A percentile compares a stretch with the other conserved stretches of the same genome.
Evolutionary conservation across 2,888 invertebrate genomes (phyloP).

Genomic region (Limnephilus marmoratus): DNA sequence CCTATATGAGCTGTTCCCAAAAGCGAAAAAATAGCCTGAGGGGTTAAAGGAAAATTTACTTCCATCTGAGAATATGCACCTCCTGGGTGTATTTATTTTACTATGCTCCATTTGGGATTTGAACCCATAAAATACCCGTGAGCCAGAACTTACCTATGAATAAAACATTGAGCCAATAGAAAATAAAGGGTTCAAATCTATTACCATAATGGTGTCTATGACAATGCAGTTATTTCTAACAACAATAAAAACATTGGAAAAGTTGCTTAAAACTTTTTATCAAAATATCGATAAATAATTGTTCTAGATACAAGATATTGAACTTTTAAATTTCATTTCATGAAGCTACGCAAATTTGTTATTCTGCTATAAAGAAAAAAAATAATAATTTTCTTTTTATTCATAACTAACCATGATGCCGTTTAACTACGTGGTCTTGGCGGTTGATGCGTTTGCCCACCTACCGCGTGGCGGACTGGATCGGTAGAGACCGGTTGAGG

Average conservation of each 20-base stretch:
- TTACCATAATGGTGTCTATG: background rate
- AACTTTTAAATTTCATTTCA: too few species aligned
- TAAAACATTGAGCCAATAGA: background rate
- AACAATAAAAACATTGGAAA: background rate
- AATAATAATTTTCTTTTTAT: too few species aligned
- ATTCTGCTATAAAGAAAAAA: too few species aligned
- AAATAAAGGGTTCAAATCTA: background rate
- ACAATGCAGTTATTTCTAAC: background rate
- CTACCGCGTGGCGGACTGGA: too few species aligned
- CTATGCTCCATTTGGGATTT: background rate
- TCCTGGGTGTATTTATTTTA: background rate
- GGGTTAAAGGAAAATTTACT: background rate
- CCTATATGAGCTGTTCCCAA: too few species aligned
- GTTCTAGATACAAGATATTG: too few species aligned
- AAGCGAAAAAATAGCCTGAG: too few species aligned
- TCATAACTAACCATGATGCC: too few species aligned
- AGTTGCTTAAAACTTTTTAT: background rate
- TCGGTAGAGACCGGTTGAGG: too few species aligned
- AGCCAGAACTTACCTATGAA: background rate
- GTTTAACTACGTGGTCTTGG: too few species aligned
- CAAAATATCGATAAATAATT: background rate
- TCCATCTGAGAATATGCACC: background rate
- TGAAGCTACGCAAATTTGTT: too few species aligned
- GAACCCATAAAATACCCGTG: background rate
- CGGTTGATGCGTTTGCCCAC: too few species aligned